Conservation (phyloP, 2,888 invertebrate genomes). For the Apotomis capreana region DNA sequence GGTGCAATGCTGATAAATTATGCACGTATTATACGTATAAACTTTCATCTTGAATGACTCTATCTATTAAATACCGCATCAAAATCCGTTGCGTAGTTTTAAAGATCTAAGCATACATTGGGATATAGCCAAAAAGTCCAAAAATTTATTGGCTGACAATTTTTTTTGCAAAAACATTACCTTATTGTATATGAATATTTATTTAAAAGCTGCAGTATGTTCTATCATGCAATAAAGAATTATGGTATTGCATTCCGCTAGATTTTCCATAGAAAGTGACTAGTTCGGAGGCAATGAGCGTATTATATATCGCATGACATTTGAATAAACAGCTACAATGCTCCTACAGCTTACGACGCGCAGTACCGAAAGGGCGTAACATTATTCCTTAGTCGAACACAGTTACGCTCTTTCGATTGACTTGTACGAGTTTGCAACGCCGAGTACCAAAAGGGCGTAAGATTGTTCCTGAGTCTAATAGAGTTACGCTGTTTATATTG, state of each 20-base stretch:
- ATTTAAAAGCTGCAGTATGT: not conserved
- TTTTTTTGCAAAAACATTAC: too few relatives aligned
- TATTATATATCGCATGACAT: slow-evolving; percentile 23
- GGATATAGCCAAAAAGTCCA: too few relatives aligned
- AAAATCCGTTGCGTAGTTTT: too few relatives aligned
- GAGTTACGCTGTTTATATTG: not conserved
- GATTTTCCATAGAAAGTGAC: slow-evolving; percentile 6
- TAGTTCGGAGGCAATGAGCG: slow-evolving; percentile 3
- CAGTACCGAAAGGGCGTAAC: not conserved
- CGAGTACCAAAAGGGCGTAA: not conserved
- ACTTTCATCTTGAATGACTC: too few relatives aligned
- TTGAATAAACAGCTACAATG: slow-evolving; percentile 22
- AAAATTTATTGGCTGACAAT: too few relatives aligned
- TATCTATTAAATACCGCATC: too few relatives aligned
- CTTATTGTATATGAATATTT: not conserved
- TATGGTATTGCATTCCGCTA: not conserved
- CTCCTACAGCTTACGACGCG: not conserved
- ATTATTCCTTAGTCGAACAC: not conserved
- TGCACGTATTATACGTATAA: too few relatives aligned
- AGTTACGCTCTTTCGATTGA: not conserved
- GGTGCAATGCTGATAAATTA: too few relatives aligned
- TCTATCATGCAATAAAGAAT: too few relatives aligned
- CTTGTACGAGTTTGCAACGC: slow-evolving; percentile 34
- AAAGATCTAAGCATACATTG: too few relatives aligned
- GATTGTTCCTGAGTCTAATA: not conserved